phyloP scores from a whole-genome alignment of 2,113 vertebrate species.

The Upupa epops region DNA sequence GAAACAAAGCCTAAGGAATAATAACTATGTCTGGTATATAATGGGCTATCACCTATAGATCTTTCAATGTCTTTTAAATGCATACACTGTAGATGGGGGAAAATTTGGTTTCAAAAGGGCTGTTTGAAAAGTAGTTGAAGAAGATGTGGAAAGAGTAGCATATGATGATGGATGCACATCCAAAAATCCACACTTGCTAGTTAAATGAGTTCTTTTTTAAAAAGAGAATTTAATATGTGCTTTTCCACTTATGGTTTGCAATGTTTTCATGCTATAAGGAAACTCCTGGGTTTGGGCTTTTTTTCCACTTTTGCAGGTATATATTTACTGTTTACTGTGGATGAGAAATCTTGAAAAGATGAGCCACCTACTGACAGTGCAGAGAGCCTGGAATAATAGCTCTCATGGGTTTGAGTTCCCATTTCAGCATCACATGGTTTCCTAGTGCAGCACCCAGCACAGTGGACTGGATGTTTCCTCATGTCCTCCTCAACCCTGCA shows the following conservation, averaged over 20 bases:
- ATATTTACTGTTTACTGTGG: not conserved
- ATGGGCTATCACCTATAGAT: not conserved
- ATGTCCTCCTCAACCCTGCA: not conserved
- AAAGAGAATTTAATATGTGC: not conserved
- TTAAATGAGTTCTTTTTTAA: not conserved
- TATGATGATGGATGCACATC: not conserved
- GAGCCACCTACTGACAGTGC: slow-evolving; percentile 56
- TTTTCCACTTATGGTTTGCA: not conserved
- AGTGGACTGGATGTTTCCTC: accelerated
- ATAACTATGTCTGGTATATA: not conserved
- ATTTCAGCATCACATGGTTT: not conserved
- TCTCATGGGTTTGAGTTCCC: not conserved
- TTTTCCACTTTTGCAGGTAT: not conserved
- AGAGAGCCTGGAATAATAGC: not conserved
- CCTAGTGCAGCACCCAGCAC: not conserved
- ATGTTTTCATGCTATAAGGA: not conserved
- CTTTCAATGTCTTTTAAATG: not conserved
- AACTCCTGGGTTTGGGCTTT: not conserved
- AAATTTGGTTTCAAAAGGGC: not conserved
- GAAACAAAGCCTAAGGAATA: not conserved
- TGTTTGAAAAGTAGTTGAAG: not conserved
- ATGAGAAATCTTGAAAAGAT: slow-evolving; percentile 50
- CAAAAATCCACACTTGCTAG: not conserved
- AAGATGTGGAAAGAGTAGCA: not conserved
- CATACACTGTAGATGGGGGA: not conserved